Evolutionary conservation across 2,888 invertebrate genomes (phyloP), one percentile per base, ranked within the genome.

Genomic region (Trichogramma dendrolimi): DNA sequence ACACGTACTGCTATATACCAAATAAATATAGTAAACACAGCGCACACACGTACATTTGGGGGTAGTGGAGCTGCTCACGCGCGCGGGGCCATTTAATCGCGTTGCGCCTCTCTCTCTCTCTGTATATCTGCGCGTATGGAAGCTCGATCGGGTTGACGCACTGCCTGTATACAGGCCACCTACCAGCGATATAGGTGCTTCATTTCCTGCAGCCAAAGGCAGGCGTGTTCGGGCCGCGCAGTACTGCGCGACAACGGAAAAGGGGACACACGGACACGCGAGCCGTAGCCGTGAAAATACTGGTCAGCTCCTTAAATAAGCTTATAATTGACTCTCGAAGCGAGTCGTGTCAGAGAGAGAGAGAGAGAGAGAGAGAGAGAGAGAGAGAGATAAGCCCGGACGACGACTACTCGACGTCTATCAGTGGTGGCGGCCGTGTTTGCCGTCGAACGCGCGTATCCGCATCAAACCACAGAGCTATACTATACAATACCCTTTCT

Each of bases 271-370:
- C 46, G 43, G 39, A 54, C 6, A 27, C 27, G 27, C 27, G 27
- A 46, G 54, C 47, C 50, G 54, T 48, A 58, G 57, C 60, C 61
- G 54, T 59, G 60, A 62, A 60, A 57, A 60, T 58, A 51, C 55
- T 48, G 48, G 52, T 56, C 58, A 27, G 55, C 50, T 47, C 58
- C 50, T 58, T 54, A 54, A 56, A 51, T 60, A 48, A 61, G 65
- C 65, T 65, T 65, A 65, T 65, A 65, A 65, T 65, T 65, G 65
- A 65, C 65, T 65, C 46, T 38, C 58, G 61, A 7, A 50, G 51
- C 60, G 51, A 11, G 49, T 7, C 60, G 59, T 54, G 59, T 62
- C 67, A 62, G 60, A 60, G 68, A 65, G 61, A 48, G 55, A 58
- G 48, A 53, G 55, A 50, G 60, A 58, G 48, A 50, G 58, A 52